Percentiles rank a stretch among this genome's conserved stretches.
Evolutionary conservation across 2,113 vertebrate species (phyloP).

Genomic region (Mixornis gularis): DNA sequence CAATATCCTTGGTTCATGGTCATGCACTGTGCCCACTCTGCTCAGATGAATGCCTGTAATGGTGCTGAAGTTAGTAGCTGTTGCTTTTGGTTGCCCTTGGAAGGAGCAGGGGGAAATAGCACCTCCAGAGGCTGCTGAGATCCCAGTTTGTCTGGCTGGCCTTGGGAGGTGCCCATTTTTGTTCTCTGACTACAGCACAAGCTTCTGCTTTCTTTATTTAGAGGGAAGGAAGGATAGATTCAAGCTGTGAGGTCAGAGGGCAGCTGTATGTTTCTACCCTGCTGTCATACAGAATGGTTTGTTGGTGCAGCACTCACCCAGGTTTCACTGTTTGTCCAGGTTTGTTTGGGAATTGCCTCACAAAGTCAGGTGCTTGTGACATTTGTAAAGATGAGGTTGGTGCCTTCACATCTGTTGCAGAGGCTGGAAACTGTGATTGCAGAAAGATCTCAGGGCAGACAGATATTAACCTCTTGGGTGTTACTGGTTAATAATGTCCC

Average conservation of each 20-base stretch:
- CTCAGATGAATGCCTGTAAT: rapidly evolving
- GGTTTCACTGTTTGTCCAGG: not conserved
- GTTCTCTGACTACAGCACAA: not conserved
- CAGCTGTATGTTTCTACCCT: not conserved
- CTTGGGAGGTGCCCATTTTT: not conserved
- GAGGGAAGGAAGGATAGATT: not conserved
- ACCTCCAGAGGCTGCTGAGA: not conserved
- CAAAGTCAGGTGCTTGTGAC: not conserved
- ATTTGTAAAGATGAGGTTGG: not conserved
- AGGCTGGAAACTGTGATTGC: not conserved
- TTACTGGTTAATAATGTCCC: not conserved
- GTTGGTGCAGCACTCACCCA: not conserved
- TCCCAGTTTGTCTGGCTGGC: not conserved
- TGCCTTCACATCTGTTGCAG: not conserved
- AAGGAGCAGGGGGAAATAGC: not conserved
- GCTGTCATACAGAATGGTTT: not conserved
- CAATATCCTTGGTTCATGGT: not conserved
- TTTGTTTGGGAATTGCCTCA: slow-evolving; percentile 31
- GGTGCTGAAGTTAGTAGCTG: not conserved
- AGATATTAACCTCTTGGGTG: not conserved
- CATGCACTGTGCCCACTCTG: not conserved
- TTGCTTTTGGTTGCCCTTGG: not conserved
- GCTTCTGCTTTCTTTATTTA: not conserved
- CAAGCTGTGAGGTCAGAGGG: not conserved
- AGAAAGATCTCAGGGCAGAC: not conserved